Conservation (phyloP, 2,797 vertebrate genomes). For the Brachymystax lenok region DNA sequence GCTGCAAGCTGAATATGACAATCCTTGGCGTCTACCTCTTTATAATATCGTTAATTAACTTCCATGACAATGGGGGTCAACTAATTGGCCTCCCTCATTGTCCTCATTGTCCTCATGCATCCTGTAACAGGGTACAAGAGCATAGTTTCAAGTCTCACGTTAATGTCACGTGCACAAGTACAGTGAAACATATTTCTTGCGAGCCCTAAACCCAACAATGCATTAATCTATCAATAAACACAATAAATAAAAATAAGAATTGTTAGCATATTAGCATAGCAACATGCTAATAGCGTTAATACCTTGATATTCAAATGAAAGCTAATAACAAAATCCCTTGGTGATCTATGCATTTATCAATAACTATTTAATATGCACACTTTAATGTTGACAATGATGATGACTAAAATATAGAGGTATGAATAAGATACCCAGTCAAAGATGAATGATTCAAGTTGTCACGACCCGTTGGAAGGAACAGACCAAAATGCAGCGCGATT, state of each 20-base stretch:
- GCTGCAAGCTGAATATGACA: conserved; percentile 60
- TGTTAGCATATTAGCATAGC: not conserved
- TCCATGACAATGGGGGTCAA: conserved; percentile 33
- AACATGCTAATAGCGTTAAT: conserved; percentile 46
- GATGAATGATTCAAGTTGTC: conserved; percentile 57
- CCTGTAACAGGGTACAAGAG: not conserved
- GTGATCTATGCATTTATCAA: conserved; percentile 69
- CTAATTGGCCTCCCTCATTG: conserved; percentile 43
- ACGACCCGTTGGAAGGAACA: no score
- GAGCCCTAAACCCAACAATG: no score
- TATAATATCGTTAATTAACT: conserved; percentile 8
- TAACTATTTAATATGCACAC: conserved; percentile 58
- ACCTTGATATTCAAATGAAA: conserved; percentile 27
- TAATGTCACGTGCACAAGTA: no score
- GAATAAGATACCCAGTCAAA: conserved; percentile 54
- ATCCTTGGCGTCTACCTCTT: conserved; percentile 9
- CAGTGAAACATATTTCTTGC: no score
- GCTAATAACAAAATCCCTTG: conserved; percentile 32
- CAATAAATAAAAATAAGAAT: no score
- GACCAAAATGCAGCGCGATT: no score
- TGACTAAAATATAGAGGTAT: conserved; percentile 30
- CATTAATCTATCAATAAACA: no score
- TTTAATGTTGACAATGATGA: conserved; percentile 62
- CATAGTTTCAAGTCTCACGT: not conserved
- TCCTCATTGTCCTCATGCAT: conserved; percentile 18